Percentiles rank a stretch among this genome's conserved stretches.
These are phyloP conservation scores for Cinclus mexicanus DNA, from an alignment of 2,113 vertebrate genomes.

Conservation along the genomic window DNA sequence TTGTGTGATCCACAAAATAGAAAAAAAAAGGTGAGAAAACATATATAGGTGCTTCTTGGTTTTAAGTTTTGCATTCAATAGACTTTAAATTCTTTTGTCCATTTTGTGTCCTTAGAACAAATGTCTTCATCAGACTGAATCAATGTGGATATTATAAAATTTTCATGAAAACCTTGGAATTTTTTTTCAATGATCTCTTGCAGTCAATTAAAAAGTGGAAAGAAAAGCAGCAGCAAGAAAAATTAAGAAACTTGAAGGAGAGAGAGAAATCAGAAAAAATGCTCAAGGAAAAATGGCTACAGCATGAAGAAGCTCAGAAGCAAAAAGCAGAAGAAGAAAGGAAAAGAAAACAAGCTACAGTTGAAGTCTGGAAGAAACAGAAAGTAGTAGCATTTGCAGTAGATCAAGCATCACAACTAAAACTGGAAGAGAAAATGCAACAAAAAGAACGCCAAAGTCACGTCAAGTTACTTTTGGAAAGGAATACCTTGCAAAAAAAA, in stretches of 20 bases:
- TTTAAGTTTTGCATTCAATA: neutral
- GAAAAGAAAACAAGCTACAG: constrained; percentile 60
- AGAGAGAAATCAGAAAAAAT: constrained; percentile 72
- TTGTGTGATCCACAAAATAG: neutral
- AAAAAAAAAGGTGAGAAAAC: neutral
- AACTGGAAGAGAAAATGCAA: constrained; percentile 71
- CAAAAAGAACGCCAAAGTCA: constrained; percentile 78
- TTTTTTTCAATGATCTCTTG: neutral
- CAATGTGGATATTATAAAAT: neutral
- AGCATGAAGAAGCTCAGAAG: constrained; percentile 59
- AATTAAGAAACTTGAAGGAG: constrained; percentile 67
- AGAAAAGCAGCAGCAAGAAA: constrained; percentile 76
- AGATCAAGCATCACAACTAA: constrained; percentile 72
- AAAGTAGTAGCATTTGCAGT: constrained; percentile 71
- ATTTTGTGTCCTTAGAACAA: neutral
- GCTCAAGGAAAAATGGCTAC: constrained; percentile 24
- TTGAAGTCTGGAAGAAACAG: constrained; percentile 82
- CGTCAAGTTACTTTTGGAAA: constrained; percentile 77
- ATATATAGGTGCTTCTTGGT: neutral
- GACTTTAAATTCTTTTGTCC: neutral
- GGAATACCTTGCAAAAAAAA: constrained; percentile 74
- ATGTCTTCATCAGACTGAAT: neutral
- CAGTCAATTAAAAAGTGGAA: constrained; percentile 91
- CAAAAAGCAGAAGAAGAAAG: constrained; percentile 77
- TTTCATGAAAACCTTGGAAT: neutral